Conservation (phyloP, 2,797 vertebrate genomes). For the Silurus lanzhouensis region DNA sequence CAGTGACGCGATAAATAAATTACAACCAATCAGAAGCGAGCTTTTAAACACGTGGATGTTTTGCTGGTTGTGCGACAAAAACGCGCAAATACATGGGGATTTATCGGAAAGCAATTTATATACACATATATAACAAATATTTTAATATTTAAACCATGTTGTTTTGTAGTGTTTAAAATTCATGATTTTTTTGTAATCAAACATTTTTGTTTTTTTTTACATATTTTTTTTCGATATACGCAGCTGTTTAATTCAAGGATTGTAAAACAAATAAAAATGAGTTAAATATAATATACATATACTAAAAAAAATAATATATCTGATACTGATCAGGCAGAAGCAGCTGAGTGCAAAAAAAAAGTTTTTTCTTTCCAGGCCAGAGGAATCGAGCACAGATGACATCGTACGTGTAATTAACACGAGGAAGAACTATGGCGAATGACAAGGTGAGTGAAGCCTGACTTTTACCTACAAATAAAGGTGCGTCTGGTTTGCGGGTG, state of each 20-base stretch:
- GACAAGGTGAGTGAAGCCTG: conserved; percentile 83
- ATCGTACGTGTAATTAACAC: neutral
- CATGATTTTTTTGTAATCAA: no score
- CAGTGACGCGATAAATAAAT: conserved; percentile 61
- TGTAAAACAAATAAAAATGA: neutral
- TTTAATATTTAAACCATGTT: neutral
- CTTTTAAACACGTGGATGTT: conserved; percentile 77
- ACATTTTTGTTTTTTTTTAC: neutral
- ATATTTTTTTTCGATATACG: neutral
- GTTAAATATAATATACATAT: neutral
- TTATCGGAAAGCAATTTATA: neutral
- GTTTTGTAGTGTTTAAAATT: neutral
- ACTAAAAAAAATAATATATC: neutral
- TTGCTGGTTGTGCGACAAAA: conserved; percentile 12
- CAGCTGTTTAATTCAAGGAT: neutral
- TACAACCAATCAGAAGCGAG: conserved; percentile 66
- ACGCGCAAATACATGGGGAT: neutral
- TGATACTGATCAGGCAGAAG: conserved; percentile 50
- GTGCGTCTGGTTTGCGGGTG: neutral
- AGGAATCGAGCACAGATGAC: conserved; percentile 48
- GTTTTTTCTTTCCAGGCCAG: neutral
- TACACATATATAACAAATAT: neutral
- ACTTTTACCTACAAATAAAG: neutral
- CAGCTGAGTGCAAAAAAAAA: conserved; percentile 49
- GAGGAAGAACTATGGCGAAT: conserved; percentile 84